These are phyloP conservation scores for Xenops minutus DNA, from an alignment of 2,797 vertebrate species.

Conservation along the genomic window DNA sequence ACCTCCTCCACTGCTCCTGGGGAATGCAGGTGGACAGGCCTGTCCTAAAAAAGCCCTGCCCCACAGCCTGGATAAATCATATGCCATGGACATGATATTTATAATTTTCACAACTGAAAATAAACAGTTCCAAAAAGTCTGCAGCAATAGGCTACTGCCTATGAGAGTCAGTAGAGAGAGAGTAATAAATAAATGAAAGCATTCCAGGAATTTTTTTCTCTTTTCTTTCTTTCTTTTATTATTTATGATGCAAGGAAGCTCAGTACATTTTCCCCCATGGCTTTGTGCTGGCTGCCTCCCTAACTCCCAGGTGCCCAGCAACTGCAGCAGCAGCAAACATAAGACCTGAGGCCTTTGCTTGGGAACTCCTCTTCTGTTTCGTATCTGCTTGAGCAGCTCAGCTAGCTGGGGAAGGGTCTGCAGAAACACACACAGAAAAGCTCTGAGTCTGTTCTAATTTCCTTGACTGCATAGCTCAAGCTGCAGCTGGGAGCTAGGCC, in stretches of 20 bases:
- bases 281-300: not conserved
- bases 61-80: not conserved
- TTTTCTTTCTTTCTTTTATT: not conserved
- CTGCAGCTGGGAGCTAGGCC: not conserved
- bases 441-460: not conserved
- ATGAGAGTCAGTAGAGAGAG: not conserved
- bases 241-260: not conserved
- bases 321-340: not conserved
- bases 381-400: not conserved
- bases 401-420: not conserved
- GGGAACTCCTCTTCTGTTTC: not conserved
- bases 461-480: not conserved
- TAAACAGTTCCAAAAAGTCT: not conserved
- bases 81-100: fast-evolving
- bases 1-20: not conserved
- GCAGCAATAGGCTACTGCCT: not conserved
- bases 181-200: not conserved
- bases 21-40: not conserved
- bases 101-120: not conserved
- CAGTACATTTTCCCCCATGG: not conserved
- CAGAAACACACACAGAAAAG: not conserved
- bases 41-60: not conserved
- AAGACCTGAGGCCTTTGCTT: not conserved
- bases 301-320: not conserved
- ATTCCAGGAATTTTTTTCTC: not conserved